A percentile compares a stretch with the other conserved stretches of the same genome.
Conservation (phyloP, 2,113 vertebrate genomes). For the Oxyura jamaicensis region DNA sequence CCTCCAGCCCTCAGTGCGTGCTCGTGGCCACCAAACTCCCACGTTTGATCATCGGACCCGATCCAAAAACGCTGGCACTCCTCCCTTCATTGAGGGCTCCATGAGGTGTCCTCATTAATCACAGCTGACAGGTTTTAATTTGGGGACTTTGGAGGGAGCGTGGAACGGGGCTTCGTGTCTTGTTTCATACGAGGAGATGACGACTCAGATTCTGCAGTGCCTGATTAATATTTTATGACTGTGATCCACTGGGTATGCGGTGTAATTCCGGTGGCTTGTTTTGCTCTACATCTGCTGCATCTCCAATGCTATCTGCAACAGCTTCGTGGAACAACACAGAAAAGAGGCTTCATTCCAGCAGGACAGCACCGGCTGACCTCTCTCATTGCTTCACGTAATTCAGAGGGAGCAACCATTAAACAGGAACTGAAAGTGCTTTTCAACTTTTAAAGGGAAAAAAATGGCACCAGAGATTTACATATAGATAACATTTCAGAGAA, state of each 20-base stretch:
- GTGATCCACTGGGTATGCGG: conserved; percentile 71
- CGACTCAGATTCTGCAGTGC: conserved; percentile 73
- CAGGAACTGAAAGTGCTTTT: conserved; percentile 13
- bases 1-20: not conserved
- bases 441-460: conserved; percentile 12
- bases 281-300: conserved; percentile 11
- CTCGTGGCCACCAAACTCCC: not conserved
- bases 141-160: not conserved
- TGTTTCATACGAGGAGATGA: conserved; percentile 38
- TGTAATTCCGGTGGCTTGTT: conserved; percentile 58
- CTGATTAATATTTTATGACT: conserved; percentile 79
- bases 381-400: conserved; percentile 22
- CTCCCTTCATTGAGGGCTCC: not conserved
- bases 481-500: conserved; percentile 34
- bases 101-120: conserved; percentile 44
- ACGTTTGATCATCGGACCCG: not conserved
- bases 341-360: conserved; percentile 6
- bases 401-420: conserved; percentile 10
- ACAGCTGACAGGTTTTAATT: conserved; percentile 40
- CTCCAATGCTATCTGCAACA: conserved; percentile 32
- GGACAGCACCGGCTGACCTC: conserved; percentile 24
- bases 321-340: conserved; percentile 13
- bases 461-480: not conserved
- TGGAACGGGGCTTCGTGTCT: not conserved
- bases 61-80: conserved; percentile 22